Percentiles rank a stretch among this genome's conserved stretches.
These are phyloP conservation scores for Sciurus vulgaris DNA, from an alignment of 2,797 vertebrate genomes.

Conservation along the genomic window DNA sequence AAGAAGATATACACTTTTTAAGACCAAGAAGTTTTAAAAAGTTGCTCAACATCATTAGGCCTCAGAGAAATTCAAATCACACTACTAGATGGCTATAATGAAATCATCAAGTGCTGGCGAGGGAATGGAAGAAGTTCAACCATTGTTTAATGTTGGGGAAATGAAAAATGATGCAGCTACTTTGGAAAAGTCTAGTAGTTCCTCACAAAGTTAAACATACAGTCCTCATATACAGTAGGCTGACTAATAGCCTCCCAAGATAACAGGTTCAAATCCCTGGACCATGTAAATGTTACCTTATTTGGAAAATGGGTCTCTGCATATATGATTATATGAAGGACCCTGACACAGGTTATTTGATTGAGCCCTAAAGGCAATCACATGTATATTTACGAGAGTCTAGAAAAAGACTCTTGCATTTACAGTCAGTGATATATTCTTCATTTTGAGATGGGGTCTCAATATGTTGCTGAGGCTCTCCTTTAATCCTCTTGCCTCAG, in stretches of 20 bases:
- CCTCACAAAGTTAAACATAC: neutral
- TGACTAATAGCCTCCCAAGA: neutral
- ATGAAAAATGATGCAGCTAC: neutral
- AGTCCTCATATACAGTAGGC: neutral
- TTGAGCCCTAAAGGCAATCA: neutral
- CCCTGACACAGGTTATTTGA: neutral
- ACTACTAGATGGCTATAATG: too few relatives aligned
- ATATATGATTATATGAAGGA: neutral
- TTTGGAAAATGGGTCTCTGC: too few relatives aligned
- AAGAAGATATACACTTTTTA: neutral
- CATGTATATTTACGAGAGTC: neutral
- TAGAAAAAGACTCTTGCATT: neutral
- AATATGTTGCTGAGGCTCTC: neutral
- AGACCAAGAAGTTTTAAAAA: neutral
- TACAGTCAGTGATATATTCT: neutral
- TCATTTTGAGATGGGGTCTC: neutral
- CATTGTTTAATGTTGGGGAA: too few relatives aligned
- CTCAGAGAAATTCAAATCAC: neutral
- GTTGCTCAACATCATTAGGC: neutral
- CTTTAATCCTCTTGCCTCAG: too few relatives aligned
- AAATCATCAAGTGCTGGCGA: neutral
- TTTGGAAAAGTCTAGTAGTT: neutral
- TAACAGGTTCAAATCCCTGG: neutral
- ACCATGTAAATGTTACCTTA: neutral
- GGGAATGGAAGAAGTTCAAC: neutral